Conservation (phyloP, 2,113 vertebrate species). For the Pseudorasbora parva region DNA sequence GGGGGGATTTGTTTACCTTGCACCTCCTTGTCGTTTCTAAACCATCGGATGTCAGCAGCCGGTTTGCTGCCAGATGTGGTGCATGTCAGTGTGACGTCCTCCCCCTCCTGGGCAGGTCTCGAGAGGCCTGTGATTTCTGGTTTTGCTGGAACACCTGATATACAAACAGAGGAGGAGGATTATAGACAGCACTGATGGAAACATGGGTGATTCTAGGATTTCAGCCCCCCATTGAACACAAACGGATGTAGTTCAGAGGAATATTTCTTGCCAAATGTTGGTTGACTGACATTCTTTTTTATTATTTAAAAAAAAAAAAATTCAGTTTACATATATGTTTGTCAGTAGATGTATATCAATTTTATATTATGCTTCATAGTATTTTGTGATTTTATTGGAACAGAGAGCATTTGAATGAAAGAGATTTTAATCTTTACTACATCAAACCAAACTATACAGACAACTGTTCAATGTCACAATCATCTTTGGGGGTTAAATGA, state of each 20-base stretch:
- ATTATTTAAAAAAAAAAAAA: too few species aligned
- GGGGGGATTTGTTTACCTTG: slow-evolving; percentile 81
- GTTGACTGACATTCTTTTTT: neutral
- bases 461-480: neutral
- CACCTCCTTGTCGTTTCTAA: slow-evolving; percentile 95
- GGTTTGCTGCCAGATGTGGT: slow-evolving; percentile 95
- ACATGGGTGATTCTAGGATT: neutral
- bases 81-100: slow-evolving; percentile 91
- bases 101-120: slow-evolving; percentile 91
- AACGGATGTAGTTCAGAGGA: neutral
- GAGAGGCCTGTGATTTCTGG: slow-evolving; percentile 94
- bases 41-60: slow-evolving; percentile 94
- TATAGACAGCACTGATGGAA: neutral
- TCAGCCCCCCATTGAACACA: neutral
- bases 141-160: slow-evolving; percentile 88
- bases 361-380: neutral
- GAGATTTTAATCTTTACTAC: neutral
- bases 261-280: neutral
- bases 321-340: neutral
- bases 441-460: neutral
- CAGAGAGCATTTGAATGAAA: neutral
- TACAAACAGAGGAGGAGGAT: slow-evolving; percentile 8
- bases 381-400: neutral
- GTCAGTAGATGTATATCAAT: neutral
- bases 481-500: neutral